Percentiles rank a stretch among this genome's conserved stretches.
Conservation (phyloP, 2,113 vertebrate genomes). For the Microtus oregoni region DNA sequence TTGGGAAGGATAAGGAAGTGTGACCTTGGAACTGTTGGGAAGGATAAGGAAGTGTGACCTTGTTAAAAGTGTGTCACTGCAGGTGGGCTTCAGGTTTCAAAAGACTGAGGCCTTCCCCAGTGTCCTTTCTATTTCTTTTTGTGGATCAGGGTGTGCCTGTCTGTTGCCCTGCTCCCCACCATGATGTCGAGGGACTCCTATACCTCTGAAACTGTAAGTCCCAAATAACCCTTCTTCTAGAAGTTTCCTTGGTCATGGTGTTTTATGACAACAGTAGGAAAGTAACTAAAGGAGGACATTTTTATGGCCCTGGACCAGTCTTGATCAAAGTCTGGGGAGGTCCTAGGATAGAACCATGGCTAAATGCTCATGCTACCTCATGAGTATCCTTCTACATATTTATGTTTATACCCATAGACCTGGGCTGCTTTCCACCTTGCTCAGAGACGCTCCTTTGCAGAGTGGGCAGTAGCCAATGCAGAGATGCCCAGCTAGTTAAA, state of each 20-base stretch:
- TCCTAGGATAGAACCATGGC: background rate
- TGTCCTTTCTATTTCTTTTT: background rate
- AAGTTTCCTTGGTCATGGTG: background rate
- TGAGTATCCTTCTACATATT: background rate
- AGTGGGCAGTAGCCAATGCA: background rate
- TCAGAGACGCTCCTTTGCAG: background rate
- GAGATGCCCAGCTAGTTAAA: background rate
- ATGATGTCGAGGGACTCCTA: background rate
- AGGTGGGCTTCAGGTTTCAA: background rate
- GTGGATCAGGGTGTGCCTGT: background rate
- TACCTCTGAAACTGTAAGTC: background rate
- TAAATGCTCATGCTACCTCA: background rate
- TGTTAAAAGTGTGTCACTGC: background rate
- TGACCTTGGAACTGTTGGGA: background rate
- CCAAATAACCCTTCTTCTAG: background rate
- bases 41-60: background rate
- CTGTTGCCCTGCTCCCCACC: background rate
- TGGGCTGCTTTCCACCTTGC: background rate
- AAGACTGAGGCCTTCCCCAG: background rate
- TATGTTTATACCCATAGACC: background rate
- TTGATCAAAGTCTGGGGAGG: background rate
- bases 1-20: background rate
- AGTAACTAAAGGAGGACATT: background rate
- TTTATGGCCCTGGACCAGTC: background rate
- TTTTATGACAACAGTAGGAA: background rate